Base-by-base conservation (phyloP, 2,113 vertebrate genomes). In the Sander vitreus region DNA sequence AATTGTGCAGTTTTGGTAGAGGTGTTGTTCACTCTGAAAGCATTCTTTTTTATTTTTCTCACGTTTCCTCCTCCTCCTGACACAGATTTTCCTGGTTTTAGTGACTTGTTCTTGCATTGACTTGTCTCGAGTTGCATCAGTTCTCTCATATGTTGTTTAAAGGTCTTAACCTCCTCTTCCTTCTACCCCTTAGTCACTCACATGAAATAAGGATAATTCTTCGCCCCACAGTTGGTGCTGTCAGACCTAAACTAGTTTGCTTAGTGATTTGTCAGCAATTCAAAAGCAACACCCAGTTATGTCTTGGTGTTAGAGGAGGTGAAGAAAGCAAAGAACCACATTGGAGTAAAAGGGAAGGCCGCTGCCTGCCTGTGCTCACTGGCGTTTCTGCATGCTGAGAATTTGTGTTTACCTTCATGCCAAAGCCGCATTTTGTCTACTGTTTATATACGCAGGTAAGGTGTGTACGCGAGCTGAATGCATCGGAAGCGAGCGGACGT, bases 211-310 rank as follows among this genome's bases (percentile, higher is more conserved):
- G 73, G 11, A 59, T 39, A 25, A 13, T 36, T 43, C 50, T 63
- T 58, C 48, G 30, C 62, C 60, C 69, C n/a, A 63, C 51, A 33
- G 62, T 84, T 70, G 59, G 51, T 66, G 54, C 43, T 30, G 81
- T 84, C 78, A 59, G n/a, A 69, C 19, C 0, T 63, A 13, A 88
- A 80, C 65, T 83, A 50, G 73, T 91, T 73, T 81, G 36, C 70
- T 60, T 62, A 55, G 62, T 58, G 78, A 87, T 82, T 55, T 77
- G 39, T 81, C 4, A 64, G 79, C 76, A 79, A 87, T 83, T 76
- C 50, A 73, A n/a, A 54, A 84, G 57, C 47, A 83, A 78, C 81
- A 76, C 69, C 76, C 82, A 72, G 59, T 67, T 70, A 23, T 5
- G 12, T 76, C 48, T 80, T 39, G 0, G 10, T 62, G 53, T 50